These are phyloP conservation scores for Furnarius figulus DNA, from an alignment of 2,113 vertebrate species.

Conservation along the genomic window DNA sequence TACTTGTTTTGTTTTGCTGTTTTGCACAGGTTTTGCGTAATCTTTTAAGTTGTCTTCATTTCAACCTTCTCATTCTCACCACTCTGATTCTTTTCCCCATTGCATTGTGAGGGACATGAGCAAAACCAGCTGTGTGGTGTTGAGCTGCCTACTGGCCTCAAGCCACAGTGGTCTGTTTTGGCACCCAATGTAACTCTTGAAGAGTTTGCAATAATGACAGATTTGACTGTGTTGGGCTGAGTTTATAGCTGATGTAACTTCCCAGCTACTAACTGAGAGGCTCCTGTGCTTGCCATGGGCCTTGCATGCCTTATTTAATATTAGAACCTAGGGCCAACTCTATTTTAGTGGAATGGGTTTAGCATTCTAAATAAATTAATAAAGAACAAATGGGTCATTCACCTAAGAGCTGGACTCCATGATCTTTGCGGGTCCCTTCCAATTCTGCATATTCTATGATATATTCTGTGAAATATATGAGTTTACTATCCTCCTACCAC, in stretches of 20 bases:
- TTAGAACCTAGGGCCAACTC: background rate
- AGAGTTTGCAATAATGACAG: background rate
- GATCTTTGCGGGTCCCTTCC: background rate
- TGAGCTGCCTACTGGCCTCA: background rate
- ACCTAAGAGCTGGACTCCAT: background rate
- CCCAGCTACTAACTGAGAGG: background rate
- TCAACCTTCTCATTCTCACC: background rate
- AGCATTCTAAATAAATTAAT: background rate
- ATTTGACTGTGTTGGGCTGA: background rate
- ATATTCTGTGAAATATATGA: background rate
- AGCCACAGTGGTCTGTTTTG: background rate
- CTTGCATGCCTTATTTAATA: background rate
- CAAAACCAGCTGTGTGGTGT: rapidly evolving
- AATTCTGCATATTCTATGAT: background rate
- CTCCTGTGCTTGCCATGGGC: background rate
- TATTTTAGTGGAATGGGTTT: background rate
- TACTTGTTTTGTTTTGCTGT: background rate
- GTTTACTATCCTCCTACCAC: background rate
- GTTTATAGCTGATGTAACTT: background rate
- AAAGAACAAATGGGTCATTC: background rate
- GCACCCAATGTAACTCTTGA: background rate
- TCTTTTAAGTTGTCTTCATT: background rate
- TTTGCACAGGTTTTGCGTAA: background rate
- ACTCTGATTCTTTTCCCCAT: background rate
- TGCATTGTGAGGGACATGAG: background rate